phyloP scores from a whole-genome alignment of 1,140 invertebrate species.

The Arion vulgaris region DNA sequence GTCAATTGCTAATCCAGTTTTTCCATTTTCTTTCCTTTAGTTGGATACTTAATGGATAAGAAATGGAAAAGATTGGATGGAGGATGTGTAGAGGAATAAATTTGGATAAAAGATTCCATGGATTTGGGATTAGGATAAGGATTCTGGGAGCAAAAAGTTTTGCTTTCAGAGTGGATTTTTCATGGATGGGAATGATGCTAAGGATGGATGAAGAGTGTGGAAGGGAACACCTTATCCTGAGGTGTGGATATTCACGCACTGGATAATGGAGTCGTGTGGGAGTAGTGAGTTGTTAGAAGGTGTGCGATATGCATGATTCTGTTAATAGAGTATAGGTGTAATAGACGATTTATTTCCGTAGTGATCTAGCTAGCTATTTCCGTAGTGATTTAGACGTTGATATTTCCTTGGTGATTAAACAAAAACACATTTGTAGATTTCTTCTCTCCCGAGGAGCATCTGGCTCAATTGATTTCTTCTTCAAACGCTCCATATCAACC shows the following conservation, averaged over 20 bases:
- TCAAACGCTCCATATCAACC: too few relatives aligned
- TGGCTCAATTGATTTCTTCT: too few relatives aligned
- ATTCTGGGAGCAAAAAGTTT: not conserved
- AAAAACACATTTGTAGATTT: too few relatives aligned
- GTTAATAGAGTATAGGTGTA: too few relatives aligned
- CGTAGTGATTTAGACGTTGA: too few relatives aligned
- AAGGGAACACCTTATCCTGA: not conserved
- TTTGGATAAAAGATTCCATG: not conserved
- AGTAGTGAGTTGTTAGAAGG: too few relatives aligned
- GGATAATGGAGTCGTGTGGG: not conserved
- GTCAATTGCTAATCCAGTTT: not conserved
- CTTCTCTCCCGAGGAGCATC: too few relatives aligned
- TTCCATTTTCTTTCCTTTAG: conserved; percentile 29
- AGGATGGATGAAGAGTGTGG: conserved; percentile 10
- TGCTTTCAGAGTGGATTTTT: not conserved
- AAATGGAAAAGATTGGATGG: conserved; percentile 34
- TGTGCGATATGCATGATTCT: too few relatives aligned
- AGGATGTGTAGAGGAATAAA: not conserved
- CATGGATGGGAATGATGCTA: conserved; percentile 11
- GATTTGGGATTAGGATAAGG: conserved; percentile 8
- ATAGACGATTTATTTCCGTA: too few relatives aligned
- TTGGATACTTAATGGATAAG: conserved; percentile 35
- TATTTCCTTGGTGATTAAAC: too few relatives aligned
- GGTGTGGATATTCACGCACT: too few relatives aligned
- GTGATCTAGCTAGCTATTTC: too few relatives aligned